Base-by-base conservation (phyloP, 2,888 invertebrate species). In the Himalopsyche japonica region DNA sequence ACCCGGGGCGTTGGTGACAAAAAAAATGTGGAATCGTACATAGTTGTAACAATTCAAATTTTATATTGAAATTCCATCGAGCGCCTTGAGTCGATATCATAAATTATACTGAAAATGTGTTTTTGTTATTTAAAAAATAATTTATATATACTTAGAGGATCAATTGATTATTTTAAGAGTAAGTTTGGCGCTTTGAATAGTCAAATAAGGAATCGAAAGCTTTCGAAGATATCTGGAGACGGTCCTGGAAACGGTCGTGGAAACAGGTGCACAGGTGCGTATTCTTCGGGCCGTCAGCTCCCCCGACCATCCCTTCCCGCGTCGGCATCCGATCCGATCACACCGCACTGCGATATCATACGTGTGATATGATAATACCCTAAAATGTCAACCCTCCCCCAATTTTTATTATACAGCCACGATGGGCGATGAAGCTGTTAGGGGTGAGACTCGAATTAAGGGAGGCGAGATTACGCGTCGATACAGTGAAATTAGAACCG, bases 261-360 rank as follows among this genome's bases (percentile, higher is more conserved):
- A 15, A 34, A 6, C 76, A 32, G 76, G 81, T 43, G 47, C 81
- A 81, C 81, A 70, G 81, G 76, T 81, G 81, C 37, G 80, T 32
- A 32, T 32, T 32, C 43, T 79, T 47, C 79, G 24, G 43, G 12
- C 79, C 7, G 79, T 24, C 4, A 7, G 43, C 47, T 5, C 20
- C 37, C 79, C 15, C 24, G 32, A 24, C 79, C 4, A 4, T 5
- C 24, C 57, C 32, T 18, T 57, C 20, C 57, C 80, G 20, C 80
- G 20, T 48, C 49, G n/a, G 43, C 49, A 48, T 27, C 80, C 43
- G 30, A 43, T 49, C n/a, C 80, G 47, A 80, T 43, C 47, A 30
- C 43, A 79, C 43, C 34, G 78, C 78, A 20, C 30, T 20, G 47
- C 30, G 47, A 48, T 80, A 80, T 30, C 47, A 80, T 80, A 80